Percentiles rank a stretch among this genome's conserved stretches.
These are phyloP conservation scores for Mamestra configurata DNA, from an alignment of 1,140 invertebrate species.

Conservation along the genomic window DNA sequence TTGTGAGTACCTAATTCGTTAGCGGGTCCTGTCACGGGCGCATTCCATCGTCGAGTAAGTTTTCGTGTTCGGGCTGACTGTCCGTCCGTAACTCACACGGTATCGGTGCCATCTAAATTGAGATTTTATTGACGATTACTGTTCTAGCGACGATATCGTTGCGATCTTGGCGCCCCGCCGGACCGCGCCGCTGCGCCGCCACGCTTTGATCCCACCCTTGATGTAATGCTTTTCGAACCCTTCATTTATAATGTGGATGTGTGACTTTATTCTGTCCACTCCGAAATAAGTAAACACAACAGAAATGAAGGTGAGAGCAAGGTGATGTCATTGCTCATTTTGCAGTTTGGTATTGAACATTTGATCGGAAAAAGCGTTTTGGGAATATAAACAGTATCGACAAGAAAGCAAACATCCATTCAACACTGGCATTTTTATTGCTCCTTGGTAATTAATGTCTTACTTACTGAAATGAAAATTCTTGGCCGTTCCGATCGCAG, in stretches of 20 bases:
- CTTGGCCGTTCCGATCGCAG: conserved; percentile 29
- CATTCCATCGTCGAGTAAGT: conserved; percentile 86
- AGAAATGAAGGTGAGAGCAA: not conserved
- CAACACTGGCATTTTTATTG: conserved; percentile 25
- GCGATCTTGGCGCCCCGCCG: conserved; percentile 85
- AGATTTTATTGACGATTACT: conserved; percentile 88
- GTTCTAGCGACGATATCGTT: conserved; percentile 85
- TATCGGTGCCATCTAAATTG: conserved; percentile 88
- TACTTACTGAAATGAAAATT: conserved; percentile 43
- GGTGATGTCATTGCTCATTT: not conserved
- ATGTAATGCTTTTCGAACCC: conserved; percentile 54
- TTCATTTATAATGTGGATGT: conserved; percentile 40
- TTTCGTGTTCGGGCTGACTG: conserved; percentile 84
- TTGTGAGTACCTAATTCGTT: conserved; percentile 84
- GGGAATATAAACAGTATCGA: not conserved
- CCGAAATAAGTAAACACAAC: not conserved
- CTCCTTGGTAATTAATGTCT: conserved; percentile 33
- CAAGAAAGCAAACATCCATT: conserved; percentile 17
- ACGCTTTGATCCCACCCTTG: conserved; percentile 67
- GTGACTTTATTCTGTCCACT: conserved; percentile 26
- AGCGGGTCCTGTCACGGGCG: conserved; percentile 80
- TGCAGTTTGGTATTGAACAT: not conserved
- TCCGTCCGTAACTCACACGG: conserved; percentile 84
- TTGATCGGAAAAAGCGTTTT: not conserved
- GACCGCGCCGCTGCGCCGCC: conserved; percentile 58